Conservation (phyloP, 2,888 invertebrate genomes). For the Chrysolina haemoptera region DNA sequence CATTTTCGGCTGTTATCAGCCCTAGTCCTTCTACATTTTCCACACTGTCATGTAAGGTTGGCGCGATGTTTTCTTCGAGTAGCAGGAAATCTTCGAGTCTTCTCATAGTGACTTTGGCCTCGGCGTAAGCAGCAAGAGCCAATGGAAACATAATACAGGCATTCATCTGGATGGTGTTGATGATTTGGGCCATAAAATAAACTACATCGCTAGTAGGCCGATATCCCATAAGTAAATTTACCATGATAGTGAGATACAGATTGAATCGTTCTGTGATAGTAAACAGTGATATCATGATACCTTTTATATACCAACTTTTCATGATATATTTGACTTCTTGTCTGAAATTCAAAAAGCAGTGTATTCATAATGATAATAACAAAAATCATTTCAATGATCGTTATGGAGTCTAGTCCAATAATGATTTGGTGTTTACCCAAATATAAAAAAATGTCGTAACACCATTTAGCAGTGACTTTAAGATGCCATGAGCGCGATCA, state of each 20-base stretch:
- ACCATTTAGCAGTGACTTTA: too few species aligned
- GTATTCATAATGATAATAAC: too few species aligned
- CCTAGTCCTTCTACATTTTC: constrained; percentile 59
- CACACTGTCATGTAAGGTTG: constrained; percentile 34
- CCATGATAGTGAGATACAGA: constrained; percentile 84
- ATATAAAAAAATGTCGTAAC: too few species aligned
- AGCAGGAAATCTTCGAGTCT: constrained; percentile 59
- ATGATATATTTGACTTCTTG: constrained; percentile 71
- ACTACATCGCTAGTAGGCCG: constrained; percentile 76
- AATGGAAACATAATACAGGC: constrained; percentile 60
- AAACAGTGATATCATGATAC: constrained; percentile 76
- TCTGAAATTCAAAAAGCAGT: background rate
- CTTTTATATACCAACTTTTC: constrained; percentile 78
- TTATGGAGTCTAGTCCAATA: background rate
- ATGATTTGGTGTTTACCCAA: too few species aligned
- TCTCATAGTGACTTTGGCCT: constrained; percentile 59
- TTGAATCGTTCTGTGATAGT: constrained; percentile 90
- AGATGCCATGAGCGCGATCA: too few species aligned
- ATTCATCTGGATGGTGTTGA: constrained; percentile 74
- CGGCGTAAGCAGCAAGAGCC: constrained; percentile 56
- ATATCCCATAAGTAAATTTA: constrained; percentile 80
- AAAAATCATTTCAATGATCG: background rate
- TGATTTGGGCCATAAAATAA: constrained; percentile 84
- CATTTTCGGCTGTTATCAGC: constrained; percentile 51
- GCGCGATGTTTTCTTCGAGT: constrained; percentile 52